Evolutionary conservation across 2,113 vertebrate genomes (phyloP).

Genomic region (Recurvirostra avosetta): DNA sequence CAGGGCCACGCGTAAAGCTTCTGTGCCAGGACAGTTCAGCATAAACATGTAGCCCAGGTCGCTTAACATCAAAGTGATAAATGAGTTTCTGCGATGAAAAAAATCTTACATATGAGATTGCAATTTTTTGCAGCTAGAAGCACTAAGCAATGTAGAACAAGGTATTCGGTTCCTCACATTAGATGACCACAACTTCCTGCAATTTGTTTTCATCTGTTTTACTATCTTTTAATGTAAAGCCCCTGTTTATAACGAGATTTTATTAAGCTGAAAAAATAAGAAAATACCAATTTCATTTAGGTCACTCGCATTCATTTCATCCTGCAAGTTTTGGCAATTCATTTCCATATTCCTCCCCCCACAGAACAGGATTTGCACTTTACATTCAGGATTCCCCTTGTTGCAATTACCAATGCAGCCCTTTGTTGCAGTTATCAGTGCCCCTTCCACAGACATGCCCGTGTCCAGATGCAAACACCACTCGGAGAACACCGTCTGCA

Average conservation of each 20-base stretch:
- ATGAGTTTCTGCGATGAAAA: neutral
- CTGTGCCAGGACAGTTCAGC: neutral
- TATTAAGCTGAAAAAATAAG: neutral
- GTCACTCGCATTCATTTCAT: neutral
- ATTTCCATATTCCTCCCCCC: neutral
- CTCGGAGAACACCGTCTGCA: accelerated
- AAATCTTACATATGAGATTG: neutral
- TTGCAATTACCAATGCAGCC: neutral
- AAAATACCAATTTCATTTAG: neutral
- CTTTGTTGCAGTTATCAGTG: neutral
- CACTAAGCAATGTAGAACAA: neutral
- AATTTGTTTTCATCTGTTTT: neutral
- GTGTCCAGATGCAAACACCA: neutral
- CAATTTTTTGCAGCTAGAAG: neutral
- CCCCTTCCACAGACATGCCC: neutral
- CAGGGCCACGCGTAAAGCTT: neutral
- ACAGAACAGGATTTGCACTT: neutral
- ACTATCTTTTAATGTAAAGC: neutral
- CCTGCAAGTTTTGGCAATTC: neutral
- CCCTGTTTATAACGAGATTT: neutral
- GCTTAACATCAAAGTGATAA: neutral
- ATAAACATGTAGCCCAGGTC: neutral
- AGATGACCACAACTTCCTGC: neutral
- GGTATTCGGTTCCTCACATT: neutral
- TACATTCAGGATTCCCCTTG: neutral